phyloP scores from a whole-genome alignment of 2,113 vertebrate species.

The Anarrhichthys ocellatus region DNA sequence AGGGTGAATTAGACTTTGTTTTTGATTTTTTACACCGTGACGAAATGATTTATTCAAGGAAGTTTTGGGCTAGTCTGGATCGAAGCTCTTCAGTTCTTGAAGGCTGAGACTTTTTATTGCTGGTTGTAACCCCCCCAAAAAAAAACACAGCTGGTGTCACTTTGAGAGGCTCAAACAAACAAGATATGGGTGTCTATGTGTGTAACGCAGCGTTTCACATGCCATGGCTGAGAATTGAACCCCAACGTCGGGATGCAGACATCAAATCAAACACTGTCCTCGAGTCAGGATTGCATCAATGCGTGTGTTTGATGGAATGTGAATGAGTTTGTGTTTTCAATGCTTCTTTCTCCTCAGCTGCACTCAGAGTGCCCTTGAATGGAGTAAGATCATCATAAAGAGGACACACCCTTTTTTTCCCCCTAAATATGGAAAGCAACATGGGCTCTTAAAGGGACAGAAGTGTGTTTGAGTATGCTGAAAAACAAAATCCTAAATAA shows the following conservation, averaged over 20 bases:
- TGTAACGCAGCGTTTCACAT: not conserved
- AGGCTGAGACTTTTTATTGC: conserved; percentile 11
- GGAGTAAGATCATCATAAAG: conserved; percentile 43
- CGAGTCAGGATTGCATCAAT: conserved; percentile 37
- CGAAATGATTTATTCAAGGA: not conserved
- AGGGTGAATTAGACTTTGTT: conserved; percentile 39
- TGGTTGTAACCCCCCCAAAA: not conserved
- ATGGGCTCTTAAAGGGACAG: conserved; percentile 62
- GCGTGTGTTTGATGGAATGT: conserved; percentile 57
- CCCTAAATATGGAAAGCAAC: conserved; percentile 60
- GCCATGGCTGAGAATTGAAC: not conserved
- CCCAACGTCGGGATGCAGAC: conserved; percentile 6
- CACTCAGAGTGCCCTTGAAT: conserved; percentile 45
- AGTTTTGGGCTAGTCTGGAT: not conserved
- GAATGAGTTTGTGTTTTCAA: conserved; percentile 44
- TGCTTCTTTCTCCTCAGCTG: conserved; percentile 59
- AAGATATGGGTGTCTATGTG: conserved; percentile 8
- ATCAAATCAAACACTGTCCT: conserved; percentile 55
- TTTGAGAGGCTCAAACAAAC: conserved; percentile 44
- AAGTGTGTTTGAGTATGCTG: not conserved
- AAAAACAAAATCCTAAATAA: not conserved
- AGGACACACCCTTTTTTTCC: conserved; percentile 49
- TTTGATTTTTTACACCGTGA: conserved; percentile 11
- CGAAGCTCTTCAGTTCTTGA: not conserved
- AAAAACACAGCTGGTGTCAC: conserved; percentile 50